Base-by-base conservation (phyloP, 2,888 invertebrate genomes). In the Tetropium fuscum region DNA sequence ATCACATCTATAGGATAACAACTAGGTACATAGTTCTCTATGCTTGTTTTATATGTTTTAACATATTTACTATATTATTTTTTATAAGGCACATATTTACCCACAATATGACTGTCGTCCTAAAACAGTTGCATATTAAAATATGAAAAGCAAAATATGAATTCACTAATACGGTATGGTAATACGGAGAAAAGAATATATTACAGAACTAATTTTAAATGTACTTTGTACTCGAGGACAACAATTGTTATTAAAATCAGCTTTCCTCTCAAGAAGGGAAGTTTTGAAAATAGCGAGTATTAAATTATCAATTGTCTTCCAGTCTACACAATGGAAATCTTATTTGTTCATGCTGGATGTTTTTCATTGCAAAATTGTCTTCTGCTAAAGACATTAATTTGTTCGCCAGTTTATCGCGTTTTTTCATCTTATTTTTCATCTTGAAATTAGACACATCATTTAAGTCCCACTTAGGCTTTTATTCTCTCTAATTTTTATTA, bases 231-330 rank as follows among this genome's bases (percentile, higher is more conserved):
- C 18, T 11, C 32, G n/a, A 40, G 19, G 16, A 8, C 32, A 20
- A 32, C 47, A 32, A 15, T 34, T 10, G 11, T 45, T 32, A 47
- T 22, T 16, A 43, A 40, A 43, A 25, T 13, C 27, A 13, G 32
- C 11, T 32, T 32, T 47, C 34, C 32, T 34, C 25, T 19, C 34
- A 32, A 32, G 34, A 18, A 3, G 11, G 13, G 11, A 34, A 47
- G 19, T 19, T 47, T 19, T 11, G 19, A 32, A 32, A 47, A 47
- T 19, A 15, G 47, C 19, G 34, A 20, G 8, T 47, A 47, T 32
- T 47, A 47, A 47, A 47, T 47, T 47, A 47, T 47, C 47, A 47
- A 47, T 47, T 47, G 19, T 34, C 11, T 47, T 32, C 32, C 34
- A 18, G 16, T 10, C 19, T 15, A 18, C 32, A 47, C 47, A 47